Evolutionary conservation across 2,888 invertebrate genomes (phyloP), one percentile per base, ranked within the genome.

Genomic region (Griposia aprilina): DNA sequence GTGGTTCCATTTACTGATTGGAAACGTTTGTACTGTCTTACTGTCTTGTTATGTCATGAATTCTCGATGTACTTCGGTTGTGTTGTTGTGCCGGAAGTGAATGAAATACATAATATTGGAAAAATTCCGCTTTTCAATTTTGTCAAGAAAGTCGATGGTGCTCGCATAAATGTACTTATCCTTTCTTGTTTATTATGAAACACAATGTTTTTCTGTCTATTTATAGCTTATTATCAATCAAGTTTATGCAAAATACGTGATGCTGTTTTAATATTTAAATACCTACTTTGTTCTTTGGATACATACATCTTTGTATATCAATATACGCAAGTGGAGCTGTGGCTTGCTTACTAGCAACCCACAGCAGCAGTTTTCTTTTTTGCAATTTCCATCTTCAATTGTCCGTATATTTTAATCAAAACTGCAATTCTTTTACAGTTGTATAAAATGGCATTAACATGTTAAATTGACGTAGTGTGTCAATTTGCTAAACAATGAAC

Each of bases 1-100:
- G 88, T 82, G 87, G 88, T 84, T 87, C 90, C 85, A 90, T 90
- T 89, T 85, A 82, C 74, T 86, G 87, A 84, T 84, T 84, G 80
- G 52, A 84, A 86, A 79, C 74, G 41, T 69, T 86, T 79, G 20
- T 45, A 55, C 41, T 57, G 30, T n/a, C 26, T 45, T 41, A 41
- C 52, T 69, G 41, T 30, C 65, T 68, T 76, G 70, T 57, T 84
- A n/a, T n/a, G 30, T 36, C 30, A 66, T 62, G 65, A 68, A 71
- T 83, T 48, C 23, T 59, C 23, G 13, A 73, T 59, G 76, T 59
- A 20, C 36, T 57, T 50, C 1, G 17, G 17, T 45, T 57, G 36
- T 68, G 15, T 17, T 36, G 4, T 55, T 67, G 30, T 36, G 0
- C 59, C 50, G 0, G 8, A 17, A 6, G 6, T 67, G 41, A 63